phyloP scores from a whole-genome alignment of 2,888 invertebrate species.

The Macrophya annulata region DNA sequence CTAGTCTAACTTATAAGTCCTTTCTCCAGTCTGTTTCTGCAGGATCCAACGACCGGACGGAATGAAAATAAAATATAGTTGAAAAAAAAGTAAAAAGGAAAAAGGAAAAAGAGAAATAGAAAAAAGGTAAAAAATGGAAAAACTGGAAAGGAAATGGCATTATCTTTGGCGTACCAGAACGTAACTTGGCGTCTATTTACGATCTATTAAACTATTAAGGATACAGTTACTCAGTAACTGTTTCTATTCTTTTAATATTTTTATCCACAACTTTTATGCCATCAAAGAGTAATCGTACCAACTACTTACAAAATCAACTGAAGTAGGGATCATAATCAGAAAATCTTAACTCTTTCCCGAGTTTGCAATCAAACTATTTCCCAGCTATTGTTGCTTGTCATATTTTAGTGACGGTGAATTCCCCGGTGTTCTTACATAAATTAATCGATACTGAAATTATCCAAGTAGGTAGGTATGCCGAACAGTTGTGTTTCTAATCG shows the following conservation, averaged over 20 bases:
- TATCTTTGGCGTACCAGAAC: constrained; percentile 19
- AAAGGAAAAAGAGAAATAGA: not conserved
- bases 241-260: constrained; percentile 16
- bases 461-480: not conserved
- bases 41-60: not conserved
- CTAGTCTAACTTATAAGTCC: not conserved
- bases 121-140: not conserved
- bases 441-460: not conserved
- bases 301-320: not conserved
- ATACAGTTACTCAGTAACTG: not conserved
- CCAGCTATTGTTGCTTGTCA: not conserved
- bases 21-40: constrained; percentile 25
- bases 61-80: not conserved
- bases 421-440: not conserved
- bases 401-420: not conserved
- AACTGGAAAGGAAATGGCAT: constrained; percentile 21
- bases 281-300: not conserved
- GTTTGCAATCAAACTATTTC: not conserved
- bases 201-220: constrained; percentile 34
- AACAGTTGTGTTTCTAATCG: constrained; percentile 9
- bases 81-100: not conserved
- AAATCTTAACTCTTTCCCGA: not conserved
- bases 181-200: constrained; percentile 10
- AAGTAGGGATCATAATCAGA: not conserved
- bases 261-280: not conserved